Base-by-base conservation (phyloP, 2,797 vertebrate species). In the Dendrocincla fuliginosa region DNA sequence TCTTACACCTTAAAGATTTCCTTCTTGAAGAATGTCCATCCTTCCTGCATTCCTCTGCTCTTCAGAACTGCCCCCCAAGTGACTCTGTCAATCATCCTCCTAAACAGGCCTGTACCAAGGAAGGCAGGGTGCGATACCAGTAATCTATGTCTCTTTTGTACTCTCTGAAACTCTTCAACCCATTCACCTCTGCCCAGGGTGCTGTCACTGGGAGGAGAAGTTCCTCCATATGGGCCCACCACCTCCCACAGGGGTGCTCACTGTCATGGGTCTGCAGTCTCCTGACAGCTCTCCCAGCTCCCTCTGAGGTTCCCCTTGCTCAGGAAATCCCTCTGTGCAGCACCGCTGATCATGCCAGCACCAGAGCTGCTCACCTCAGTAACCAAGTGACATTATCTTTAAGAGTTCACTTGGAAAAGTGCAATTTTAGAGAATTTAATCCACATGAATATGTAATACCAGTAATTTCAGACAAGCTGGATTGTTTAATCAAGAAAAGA, bases 341-440 rank as follows among this genome's bases (percentile, higher is more conserved):
- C 25, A 7, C 35, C 35, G 52, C 1, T 0, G 0, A 16, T 15
- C 32, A 22, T 30, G 24, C 9, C 8, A 28, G 63, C 7, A 47
- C 12, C 30, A 14, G 25, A 74, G 32, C 27, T 3, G 1, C 32
- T 59, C 13, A 5, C 39, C 37, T 64, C 1, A 0, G 16, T 5
- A 15, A 46, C 49, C 37, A 12, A 69, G 7, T 39, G 23, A 86
- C 50, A 73, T 23, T 23, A 33, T 23, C 44, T 75, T 68, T 22
- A 57, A 44, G 27, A 47, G 6, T 46, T 90, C 67, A 17, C 17
- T 52, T 37, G 16, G 28, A 81, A 75, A 95, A 78, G 17, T 24
- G 71, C 5, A 18, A 7, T 47, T 84, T 91, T 46, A 73, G 55
- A 69, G 16, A 41, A 68, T 33, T 59, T 84, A 82, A 67, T 94